Percentiles rank a stretch among this genome's conserved stretches.
Conservation (phyloP, 30 jellyfish, hydroid and myxozoan species). For the Morbakka virulenta region DNA sequence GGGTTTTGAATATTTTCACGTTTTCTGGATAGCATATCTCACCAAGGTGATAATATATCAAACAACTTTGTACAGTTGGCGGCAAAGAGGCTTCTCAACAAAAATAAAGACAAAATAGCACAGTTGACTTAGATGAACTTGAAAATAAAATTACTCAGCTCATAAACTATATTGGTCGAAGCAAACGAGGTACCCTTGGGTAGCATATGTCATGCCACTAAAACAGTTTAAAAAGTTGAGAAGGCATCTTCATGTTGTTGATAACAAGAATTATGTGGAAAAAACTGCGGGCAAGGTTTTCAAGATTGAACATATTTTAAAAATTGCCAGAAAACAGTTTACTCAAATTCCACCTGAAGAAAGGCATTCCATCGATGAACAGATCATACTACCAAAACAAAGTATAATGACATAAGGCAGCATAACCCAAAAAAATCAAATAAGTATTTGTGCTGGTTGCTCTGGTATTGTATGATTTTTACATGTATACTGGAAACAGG, state of each 20-base stretch:
- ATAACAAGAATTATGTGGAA: constrained; percentile 18
- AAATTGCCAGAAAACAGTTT: constrained; percentile 27
- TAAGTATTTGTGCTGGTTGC: too few species aligned
- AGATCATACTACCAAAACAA: constrained; percentile 52
- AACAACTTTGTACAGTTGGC: constrained; percentile 48
- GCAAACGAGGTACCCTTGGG: constrained; percentile 30
- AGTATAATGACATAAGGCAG: constrained; percentile 47
- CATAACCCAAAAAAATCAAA: constrained; percentile 54
- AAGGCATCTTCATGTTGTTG: constrained; percentile 41
- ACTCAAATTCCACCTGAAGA: constrained; percentile 57
- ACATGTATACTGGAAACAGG: constrained; percentile 43
- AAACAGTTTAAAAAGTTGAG: constrained; percentile 32
- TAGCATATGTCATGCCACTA: constrained; percentile 66
- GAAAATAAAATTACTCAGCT: constrained; percentile 42
- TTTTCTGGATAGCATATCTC: constrained; percentile 38
- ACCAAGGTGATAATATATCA: constrained; percentile 22
- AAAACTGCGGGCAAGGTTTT: constrained; percentile 20
- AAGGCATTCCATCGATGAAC: constrained; percentile 44
- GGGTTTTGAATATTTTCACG: constrained; percentile 11
- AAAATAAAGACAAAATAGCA: constrained; percentile 34
- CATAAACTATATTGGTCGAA: constrained; percentile 59
- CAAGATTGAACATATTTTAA: constrained; percentile 49
- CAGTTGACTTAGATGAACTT: constrained; percentile 55
- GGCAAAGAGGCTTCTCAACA: constrained; percentile 16
- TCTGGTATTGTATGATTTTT: constrained; percentile 45